A percentile compares a stretch with the other conserved stretches of the same genome.
These are phyloP conservation scores for Myripristis jacobus DNA, from an alignment of 2,797 vertebrate genomes.

Conservation along the genomic window DNA sequence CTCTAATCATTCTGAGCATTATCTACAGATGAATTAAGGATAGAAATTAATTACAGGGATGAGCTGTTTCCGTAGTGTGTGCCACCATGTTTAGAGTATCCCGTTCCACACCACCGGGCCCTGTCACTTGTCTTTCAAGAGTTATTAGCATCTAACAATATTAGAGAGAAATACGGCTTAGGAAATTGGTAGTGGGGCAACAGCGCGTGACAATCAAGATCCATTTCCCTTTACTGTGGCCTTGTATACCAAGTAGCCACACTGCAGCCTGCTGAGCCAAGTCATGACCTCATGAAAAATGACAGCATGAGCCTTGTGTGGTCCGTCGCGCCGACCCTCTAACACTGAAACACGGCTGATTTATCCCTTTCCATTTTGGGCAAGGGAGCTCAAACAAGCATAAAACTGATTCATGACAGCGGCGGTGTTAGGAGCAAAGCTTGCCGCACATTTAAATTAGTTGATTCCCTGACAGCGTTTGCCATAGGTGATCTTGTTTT, in stretches of 20 bases:
- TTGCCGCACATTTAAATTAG: neutral
- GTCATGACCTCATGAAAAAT: conserved; percentile 54
- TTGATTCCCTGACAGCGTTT: neutral
- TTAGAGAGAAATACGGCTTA: conserved; percentile 72
- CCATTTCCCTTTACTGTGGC: conserved; percentile 68
- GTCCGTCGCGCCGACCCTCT: conserved; percentile 27
- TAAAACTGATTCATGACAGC: conserved; percentile 35
- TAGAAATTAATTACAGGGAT: conserved; percentile 88
- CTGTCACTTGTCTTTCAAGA: conserved; percentile 81
- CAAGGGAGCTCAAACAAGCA: conserved; percentile 16
- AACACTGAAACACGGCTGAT: conserved; percentile 23
- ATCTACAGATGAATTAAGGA: conserved; percentile 83
- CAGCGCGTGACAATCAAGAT: conserved; percentile 62
- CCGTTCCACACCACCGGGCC: conserved; percentile 76
- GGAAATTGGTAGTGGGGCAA: conserved; percentile 68
- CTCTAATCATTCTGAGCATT: conserved; percentile 75
- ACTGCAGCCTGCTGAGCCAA: conserved; percentile 1
- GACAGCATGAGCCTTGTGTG: conserved; percentile 47
- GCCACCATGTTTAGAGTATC: conserved; percentile 79
- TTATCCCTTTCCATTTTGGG: conserved; percentile 43
- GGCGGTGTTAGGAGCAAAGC: conserved; percentile 12
- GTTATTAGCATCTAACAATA: conserved; percentile 76
- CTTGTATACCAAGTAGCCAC: conserved; percentile 65
- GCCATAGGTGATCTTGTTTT: neutral
- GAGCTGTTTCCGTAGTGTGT: conserved; percentile 79